phyloP scores from a whole-genome alignment of 2,113 vertebrate species.

The Chamaea fasciata region DNA sequence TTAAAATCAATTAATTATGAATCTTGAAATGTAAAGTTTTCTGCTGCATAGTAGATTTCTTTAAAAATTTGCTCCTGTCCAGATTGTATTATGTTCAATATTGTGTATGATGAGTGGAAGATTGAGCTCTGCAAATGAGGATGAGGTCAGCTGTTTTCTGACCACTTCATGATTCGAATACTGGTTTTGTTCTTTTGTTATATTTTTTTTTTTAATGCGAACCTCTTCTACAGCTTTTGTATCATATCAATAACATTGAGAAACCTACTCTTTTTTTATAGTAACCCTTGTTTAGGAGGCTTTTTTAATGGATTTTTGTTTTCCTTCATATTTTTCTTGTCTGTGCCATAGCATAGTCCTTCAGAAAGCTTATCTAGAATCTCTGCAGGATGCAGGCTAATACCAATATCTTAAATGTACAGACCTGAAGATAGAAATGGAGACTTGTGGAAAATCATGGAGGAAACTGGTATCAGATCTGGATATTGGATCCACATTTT shows the following conservation, averaged over 20 bases:
- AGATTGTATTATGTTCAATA: rapidly evolving
- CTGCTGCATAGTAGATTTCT: not conserved
- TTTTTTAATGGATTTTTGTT: not conserved
- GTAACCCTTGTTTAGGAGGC: not conserved
- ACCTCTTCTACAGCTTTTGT: not conserved
- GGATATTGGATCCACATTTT: conserved; percentile 1
- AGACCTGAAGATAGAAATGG: not conserved
- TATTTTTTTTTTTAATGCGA: not conserved
- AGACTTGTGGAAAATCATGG: not conserved
- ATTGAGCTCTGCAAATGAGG: not conserved
- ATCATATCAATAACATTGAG: not conserved
- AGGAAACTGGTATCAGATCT: conserved; percentile 10
- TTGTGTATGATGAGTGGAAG: not conserved
- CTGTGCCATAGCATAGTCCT: not conserved
- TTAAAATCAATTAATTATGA: not conserved
- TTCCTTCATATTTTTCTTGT: not conserved
- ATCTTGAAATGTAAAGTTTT: not conserved
- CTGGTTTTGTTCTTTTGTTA: not conserved
- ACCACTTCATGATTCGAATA: rapidly evolving
- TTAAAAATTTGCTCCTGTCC: not conserved
- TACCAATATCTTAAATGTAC: not conserved
- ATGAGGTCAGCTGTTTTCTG: not conserved
- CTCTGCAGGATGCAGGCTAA: not conserved
- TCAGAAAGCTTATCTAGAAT: not conserved
- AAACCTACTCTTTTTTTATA: not conserved